Conservation (phyloP, 2,113 vertebrate genomes). For the Trematomus loennbergii region DNA sequence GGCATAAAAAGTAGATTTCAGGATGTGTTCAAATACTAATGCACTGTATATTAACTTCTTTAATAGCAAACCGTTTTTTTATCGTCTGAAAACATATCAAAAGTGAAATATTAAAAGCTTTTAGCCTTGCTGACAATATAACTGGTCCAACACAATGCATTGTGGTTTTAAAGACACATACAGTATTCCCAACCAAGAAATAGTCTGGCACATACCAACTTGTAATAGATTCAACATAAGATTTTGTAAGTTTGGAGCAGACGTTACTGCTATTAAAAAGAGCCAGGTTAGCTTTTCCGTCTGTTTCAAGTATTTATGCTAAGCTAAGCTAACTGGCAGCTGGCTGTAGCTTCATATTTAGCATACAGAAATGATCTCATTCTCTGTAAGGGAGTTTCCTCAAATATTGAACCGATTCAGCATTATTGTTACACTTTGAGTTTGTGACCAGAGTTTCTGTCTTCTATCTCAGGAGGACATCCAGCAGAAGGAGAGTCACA, state of each 20-base stretch:
- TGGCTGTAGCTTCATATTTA: neutral
- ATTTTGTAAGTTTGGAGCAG: neutral
- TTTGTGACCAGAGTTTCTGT: neutral
- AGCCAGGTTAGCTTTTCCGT: neutral
- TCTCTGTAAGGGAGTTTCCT: neutral
- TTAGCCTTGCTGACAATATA: too few relatives aligned
- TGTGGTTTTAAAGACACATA: too few relatives aligned
- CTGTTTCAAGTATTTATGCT: neutral
- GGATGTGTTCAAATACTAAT: too few relatives aligned
- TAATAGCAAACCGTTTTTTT: too few relatives aligned
- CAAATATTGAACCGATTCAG: neutral
- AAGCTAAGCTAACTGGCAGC: neutral
- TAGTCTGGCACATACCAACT: neutral
- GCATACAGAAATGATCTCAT: neutral
- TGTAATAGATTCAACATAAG: neutral
- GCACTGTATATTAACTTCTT: too few relatives aligned
- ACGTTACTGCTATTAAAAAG: too few relatives aligned
- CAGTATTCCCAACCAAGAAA: neutral
- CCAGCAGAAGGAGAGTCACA: slow-evolving; percentile 93
- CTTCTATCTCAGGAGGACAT: slow-evolving; percentile 88
- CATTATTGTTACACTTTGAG: neutral
- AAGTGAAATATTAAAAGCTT: too few relatives aligned
- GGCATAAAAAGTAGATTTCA: too few relatives aligned
- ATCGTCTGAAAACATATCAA: too few relatives aligned
- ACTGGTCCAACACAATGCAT: too few relatives aligned